Conservation (phyloP, 2,113 vertebrate species). For the Acanthisitta chloris region DNA sequence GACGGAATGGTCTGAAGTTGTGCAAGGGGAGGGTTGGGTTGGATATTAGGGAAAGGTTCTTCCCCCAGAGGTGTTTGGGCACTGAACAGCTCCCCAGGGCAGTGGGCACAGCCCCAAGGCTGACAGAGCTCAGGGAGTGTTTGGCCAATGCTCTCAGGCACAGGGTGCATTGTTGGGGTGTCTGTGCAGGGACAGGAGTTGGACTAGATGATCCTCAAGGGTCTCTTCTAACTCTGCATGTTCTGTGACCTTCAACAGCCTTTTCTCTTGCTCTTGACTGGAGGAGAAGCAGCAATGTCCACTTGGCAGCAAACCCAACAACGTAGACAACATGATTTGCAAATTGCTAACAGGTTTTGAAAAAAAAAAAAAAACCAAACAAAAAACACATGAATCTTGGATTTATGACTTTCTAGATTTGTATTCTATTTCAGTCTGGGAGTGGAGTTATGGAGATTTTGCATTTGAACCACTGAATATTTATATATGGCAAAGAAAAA, state of each 20-base stretch:
- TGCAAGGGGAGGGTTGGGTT: too few relatives aligned
- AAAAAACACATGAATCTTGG: background rate
- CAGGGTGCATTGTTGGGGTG: too few relatives aligned
- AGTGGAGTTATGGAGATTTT: background rate
- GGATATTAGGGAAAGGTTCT: too few relatives aligned
- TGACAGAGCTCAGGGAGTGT: too few relatives aligned
- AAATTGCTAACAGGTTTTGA: fast-evolving
- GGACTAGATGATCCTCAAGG: too few relatives aligned
- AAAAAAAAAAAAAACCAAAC: fast-evolving
- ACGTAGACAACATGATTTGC: background rate
- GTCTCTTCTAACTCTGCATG: too few relatives aligned
- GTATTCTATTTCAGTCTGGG: background rate
- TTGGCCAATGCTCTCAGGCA: too few relatives aligned
- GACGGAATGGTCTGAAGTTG: too few relatives aligned
- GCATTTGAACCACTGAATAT: background rate
- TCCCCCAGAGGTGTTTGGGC: too few relatives aligned
- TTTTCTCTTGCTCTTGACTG: background rate
- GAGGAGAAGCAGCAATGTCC: background rate
- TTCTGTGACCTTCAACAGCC: background rate
- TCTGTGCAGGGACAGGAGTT: too few relatives aligned
- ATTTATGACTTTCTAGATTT: background rate
- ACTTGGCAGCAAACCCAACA: background rate
- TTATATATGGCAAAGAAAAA: background rate
- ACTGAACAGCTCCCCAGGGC: too few relatives aligned
- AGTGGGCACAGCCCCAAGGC: too few relatives aligned